A percentile compares a stretch with the other conserved stretches of the same genome.
Evolutionary conservation across 2,888 invertebrate genomes (phyloP).

Genomic region (Danaus chrysippus): DNA sequence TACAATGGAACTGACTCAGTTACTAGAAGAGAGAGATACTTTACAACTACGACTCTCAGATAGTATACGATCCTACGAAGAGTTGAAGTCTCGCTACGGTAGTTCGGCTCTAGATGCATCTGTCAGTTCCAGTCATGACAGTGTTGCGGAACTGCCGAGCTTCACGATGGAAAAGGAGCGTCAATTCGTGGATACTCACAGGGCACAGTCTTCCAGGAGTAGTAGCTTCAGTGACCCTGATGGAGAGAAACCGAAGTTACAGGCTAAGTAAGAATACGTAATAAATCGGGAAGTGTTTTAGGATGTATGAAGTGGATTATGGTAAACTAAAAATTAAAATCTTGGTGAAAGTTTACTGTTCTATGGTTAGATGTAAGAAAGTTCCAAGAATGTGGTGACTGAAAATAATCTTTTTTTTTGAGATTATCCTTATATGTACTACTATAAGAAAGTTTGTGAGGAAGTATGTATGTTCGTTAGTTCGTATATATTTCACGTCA

Average conservation of each 20-base stretch:
- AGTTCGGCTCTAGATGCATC: conserved; percentile 49
- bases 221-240: conserved; percentile 68
- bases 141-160: conserved; percentile 51
- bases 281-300: no score
- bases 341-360: no score
- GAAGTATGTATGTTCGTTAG: no score
- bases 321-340: no score
- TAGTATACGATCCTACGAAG: conserved; percentile 86
- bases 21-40: conserved; percentile 91
- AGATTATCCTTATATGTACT: no score
- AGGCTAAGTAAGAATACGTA: conserved; percentile 64
- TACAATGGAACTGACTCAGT: conserved; percentile 88
- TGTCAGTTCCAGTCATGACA: conserved; percentile 49
- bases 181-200: conserved; percentile 59
- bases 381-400: no score
- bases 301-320: no score
- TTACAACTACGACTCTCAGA: conserved; percentile 90
- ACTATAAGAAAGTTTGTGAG: no score
- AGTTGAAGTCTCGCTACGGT: conserved; percentile 55
- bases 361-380: no score
- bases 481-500: no score
- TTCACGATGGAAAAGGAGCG: conserved; percentile 53
- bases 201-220: conserved; percentile 59
- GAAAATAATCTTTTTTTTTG: no score
- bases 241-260: conserved; percentile 64